Base-by-base conservation (phyloP, 2,113 vertebrate genomes). In the Orcinus orca region DNA sequence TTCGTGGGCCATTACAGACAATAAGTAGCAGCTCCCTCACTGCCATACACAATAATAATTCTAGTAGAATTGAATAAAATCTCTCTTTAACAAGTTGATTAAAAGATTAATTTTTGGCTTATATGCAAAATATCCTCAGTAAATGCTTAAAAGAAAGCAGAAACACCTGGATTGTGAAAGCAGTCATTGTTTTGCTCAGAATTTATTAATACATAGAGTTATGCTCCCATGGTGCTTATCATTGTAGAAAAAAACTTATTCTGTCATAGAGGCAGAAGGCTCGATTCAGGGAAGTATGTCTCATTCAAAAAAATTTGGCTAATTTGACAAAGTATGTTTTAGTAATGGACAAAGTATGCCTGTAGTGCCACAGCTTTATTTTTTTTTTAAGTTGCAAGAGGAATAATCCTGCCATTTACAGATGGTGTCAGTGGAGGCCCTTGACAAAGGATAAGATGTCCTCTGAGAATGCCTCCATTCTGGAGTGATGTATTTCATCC, bases 171-270 rank as follows among this genome's bases (percentile, higher is more conserved):
- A 73, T 77, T 58, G 9, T 36, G 55, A 95, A 86, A 68, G 68
- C n/a, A 50, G 77, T 33, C 92, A 93, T 89, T 96, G 74, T 80
- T 95, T 89, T 80, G 29, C 62, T 96, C 38, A 58, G 86, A 76
- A 73, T 90, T 79, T 83, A 92, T 73, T 81, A 95, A 86, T 44
- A 23, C 89, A 41, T 21, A 38, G 5, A 50, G n/a, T 70, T 44
- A 9, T 29, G 9, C 23, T 84, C 92, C 68, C 84, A 21, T 3
- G 5, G 36, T 33, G 44, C 86, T 50, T 60, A 23, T 84, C 58
- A 17, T 6, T 76, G 29, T 36, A 83, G 82, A 73, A 1, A 71
- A 71, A 29, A 33, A 38, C 58, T 70, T 88, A 17, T 79, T 92
- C 79, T 73, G 47, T 47, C 31, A 68, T 2, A 33, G 73, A 95